Conservation (phyloP, 2,888 invertebrate species). For the Branchinecta sandiegonensis region DNA sequence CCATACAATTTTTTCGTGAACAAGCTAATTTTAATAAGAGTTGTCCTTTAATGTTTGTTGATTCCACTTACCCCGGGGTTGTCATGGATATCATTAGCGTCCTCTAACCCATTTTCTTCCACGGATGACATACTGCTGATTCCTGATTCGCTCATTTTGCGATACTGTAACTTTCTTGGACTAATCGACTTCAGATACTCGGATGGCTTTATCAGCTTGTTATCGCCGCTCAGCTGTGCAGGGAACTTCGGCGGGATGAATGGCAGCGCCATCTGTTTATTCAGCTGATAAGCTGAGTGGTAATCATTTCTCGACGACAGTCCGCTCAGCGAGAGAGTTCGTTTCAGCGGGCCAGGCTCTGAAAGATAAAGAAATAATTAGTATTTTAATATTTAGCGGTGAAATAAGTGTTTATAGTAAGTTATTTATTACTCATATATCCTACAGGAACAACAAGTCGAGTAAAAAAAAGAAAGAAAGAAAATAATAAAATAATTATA, state of each 20-base stretch:
- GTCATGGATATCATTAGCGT: neutral
- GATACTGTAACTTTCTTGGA: constrained; percentile 27
- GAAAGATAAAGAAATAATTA: neutral
- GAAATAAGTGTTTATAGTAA: too few species aligned
- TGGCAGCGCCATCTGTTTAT: constrained; percentile 69
- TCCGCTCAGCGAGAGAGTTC: neutral
- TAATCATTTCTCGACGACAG: neutral
- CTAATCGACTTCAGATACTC: constrained; percentile 77
- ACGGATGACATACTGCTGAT: constrained; percentile 23
- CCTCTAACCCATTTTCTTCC: constrained; percentile 6
- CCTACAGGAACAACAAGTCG: too few species aligned
- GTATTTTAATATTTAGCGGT: too few species aligned
- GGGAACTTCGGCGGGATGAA: constrained; percentile 86
- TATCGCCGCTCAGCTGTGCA: constrained; percentile 52
- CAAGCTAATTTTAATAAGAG: too few species aligned
- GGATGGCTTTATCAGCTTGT: constrained; percentile 68
- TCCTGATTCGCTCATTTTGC: constrained; percentile 20
- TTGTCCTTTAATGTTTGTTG: too few species aligned
- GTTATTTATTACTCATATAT: too few species aligned
- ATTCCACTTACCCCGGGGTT: neutral
- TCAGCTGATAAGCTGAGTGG: constrained; percentile 42
- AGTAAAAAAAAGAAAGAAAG: too few species aligned
- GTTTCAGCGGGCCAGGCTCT: neutral
- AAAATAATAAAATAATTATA: too few species aligned
- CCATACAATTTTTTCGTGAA: too few species aligned